Percentiles rank a stretch among this genome's conserved stretches.
Evolutionary conservation across 2,888 invertebrate species (phyloP).

Genomic region (Caenorhabditis becei): DNA sequence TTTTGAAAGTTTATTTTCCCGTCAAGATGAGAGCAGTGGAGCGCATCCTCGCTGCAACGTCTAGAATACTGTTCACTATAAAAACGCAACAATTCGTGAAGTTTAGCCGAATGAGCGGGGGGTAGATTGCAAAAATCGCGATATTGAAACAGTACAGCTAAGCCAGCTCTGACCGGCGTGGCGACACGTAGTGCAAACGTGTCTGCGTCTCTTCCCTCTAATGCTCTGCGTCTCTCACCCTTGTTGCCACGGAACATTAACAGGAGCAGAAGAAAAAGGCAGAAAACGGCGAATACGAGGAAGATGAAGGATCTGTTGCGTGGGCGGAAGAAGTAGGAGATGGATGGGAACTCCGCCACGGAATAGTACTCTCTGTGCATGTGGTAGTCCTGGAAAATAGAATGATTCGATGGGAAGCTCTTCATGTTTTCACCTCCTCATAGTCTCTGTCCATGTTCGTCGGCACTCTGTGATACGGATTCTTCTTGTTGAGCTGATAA

Average conservation of each 20-base stretch:
- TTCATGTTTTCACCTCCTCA: slow-evolving; percentile 26
- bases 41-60: too few species aligned
- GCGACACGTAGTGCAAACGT: background rate
- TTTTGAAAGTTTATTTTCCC: too few species aligned
- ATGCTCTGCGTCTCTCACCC: slow-evolving; percentile 36
- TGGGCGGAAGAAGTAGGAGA: slow-evolving; percentile 17
- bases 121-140: too few species aligned
- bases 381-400: slow-evolving; percentile 29
- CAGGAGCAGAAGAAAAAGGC: slow-evolving; percentile 37
- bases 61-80: too few species aligned
- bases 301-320: slow-evolving; percentile 15
- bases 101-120: too few species aligned
- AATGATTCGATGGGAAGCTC: background rate
- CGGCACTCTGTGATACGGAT: slow-evolving; percentile 21
- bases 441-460: slow-evolving; percentile 30
- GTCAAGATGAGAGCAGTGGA: too few species aligned
- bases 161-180: too few species aligned
- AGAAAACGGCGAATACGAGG: slow-evolving; percentile 20
- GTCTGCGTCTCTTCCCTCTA: slow-evolving; percentile 17
- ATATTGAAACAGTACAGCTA: too few species aligned
- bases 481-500: slow-evolving; percentile 35
- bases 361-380: slow-evolving; percentile 21
- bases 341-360: slow-evolving; percentile 6
- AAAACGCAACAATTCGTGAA: too few species aligned
- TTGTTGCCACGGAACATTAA: slow-evolving; percentile 53